Base-by-base conservation (phyloP, 2,113 vertebrate species). In the Zeus faber region DNA sequence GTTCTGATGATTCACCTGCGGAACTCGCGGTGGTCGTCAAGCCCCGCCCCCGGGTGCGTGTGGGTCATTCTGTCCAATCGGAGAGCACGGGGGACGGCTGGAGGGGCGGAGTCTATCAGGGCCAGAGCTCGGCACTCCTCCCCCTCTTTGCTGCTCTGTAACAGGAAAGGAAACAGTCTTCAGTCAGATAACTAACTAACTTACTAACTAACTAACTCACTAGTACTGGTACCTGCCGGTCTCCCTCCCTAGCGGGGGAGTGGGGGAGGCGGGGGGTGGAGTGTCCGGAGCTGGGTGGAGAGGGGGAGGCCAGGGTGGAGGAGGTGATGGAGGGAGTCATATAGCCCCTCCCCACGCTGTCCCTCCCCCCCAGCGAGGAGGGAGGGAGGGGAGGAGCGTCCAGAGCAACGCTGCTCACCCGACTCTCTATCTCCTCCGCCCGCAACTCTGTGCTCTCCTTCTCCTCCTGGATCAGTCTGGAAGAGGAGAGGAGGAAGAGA, bases 391-490 rank as follows among this genome's bases (percentile, higher is more conserved):
- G 51, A 0, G 90, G 87, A 7, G 87, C 87, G 22, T 95, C 94
- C 1, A 95, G 84, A 44, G 91, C 91, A 2, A 93, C 91, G 6
- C 92, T 91, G 65, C 93, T 92, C 54, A 96, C 93, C 3, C 93
- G 87, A 65, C 92, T 95, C 81, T 95, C 93, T 1, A 96, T 92
- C 78, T 96, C 93, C 51, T 95, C 94, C 1, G 94, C 94, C 58
- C 93, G 84, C 65, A 94, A 78, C 68, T 96, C 94, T 0, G 93
- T 96, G 26, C 91, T 95, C 77, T 96, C 94, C 62, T 96, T 96
- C 73, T 96, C 94, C 72, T 96, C 94, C 74, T 95, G 94, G 65
- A 96, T 96, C 47, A 96, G 70, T 80, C 94, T 95, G 68, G 46
- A 24, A 54, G 39, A 13, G 14, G 13, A 27, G 3, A 8, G 8